These are phyloP conservation scores for Clusia tigrina DNA, from an alignment of 2,888 invertebrate genomes.

Conservation along the genomic window DNA sequence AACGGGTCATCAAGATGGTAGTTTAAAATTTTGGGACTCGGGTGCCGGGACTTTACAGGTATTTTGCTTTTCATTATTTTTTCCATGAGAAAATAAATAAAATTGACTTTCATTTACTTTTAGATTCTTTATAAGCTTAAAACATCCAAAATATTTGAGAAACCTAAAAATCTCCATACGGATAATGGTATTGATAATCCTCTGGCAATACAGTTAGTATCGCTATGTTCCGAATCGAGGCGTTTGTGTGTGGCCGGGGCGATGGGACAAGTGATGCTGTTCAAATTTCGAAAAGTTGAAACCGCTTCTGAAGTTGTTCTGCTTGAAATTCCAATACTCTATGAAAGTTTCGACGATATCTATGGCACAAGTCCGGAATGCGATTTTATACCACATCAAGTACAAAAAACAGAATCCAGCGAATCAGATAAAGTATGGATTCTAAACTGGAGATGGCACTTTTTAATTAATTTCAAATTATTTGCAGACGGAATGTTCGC, in stretches of 20 bases:
- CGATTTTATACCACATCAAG: constrained; percentile 73
- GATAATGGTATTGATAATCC: constrained; percentile 82
- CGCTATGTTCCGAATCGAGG: constrained; percentile 92
- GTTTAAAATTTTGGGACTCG: constrained; percentile 99
- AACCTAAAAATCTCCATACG: constrained; percentile 71
- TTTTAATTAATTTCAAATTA: constrained; percentile 12
- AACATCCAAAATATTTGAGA: constrained; percentile 80
- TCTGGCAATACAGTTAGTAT: constrained; percentile 87
- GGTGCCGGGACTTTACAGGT: constrained; percentile 92
- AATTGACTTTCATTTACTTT: background rate
- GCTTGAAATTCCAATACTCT: constrained; percentile 84
- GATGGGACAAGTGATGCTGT: constrained; percentile 92
- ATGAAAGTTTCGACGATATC: constrained; percentile 81
- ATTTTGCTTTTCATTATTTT: constrained; percentile 5
- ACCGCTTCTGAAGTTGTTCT: constrained; percentile 82
- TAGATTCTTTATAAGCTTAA: constrained; percentile 94
- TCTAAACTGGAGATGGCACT: background rate
- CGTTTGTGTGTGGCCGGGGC: constrained; percentile 88
- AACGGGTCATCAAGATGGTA: constrained; percentile 99
- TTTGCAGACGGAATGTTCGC: constrained; percentile 64
- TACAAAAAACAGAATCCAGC: constrained; percentile 62
- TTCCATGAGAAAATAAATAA: background rate
- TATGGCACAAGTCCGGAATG: constrained; percentile 81
- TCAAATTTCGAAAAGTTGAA: constrained; percentile 94
- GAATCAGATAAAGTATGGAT: constrained; percentile 55